Percentiles rank a stretch among this genome's conserved stretches.
These are phyloP conservation scores for Nesoenas mayeri DNA, from an alignment of 2,113 vertebrate genomes.

Conservation along the genomic window DNA sequence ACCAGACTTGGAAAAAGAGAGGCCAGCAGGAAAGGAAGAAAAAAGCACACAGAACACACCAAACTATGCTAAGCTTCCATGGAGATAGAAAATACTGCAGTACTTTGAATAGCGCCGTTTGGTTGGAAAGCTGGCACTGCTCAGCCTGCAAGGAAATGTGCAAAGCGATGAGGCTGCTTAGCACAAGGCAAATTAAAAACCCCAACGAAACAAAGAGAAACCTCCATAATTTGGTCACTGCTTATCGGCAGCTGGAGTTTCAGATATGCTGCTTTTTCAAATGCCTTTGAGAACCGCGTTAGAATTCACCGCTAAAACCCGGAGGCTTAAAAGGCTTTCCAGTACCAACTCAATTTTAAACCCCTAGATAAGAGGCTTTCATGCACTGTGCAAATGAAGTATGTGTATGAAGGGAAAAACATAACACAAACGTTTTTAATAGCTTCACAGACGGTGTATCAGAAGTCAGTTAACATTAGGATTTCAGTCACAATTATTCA, in stretches of 20 bases:
- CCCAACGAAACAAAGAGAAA: not conserved
- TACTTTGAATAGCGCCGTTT: constrained; percentile 21
- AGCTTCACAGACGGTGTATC: not conserved
- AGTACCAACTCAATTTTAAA: not conserved
- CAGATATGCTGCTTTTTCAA: not conserved
- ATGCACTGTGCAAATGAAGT: not conserved
- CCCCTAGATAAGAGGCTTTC: not conserved
- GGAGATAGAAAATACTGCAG: constrained; percentile 53
- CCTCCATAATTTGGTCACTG: not conserved
- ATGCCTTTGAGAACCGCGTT: not conserved
- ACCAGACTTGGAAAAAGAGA: not conserved
- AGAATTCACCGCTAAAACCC: not conserved
- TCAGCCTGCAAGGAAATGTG: not conserved
- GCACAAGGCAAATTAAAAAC: not conserved
- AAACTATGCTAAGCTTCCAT: constrained; percentile 39
- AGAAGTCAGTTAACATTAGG: not conserved
- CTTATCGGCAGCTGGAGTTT: not conserved
- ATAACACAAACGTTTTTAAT: not conserved
- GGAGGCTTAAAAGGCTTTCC: not conserved
- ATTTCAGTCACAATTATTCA: not conserved
- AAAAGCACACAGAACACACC: not conserved
- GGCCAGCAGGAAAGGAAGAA: not conserved
- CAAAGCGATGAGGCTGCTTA: constrained; percentile 15
- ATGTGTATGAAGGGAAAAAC: not conserved
- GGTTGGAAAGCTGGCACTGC: constrained; percentile 26